A percentile compares a stretch with the other conserved stretches of the same genome.
Conservation (phyloP, 2,888 invertebrate species). For the Eristalinus aeneus region DNA sequence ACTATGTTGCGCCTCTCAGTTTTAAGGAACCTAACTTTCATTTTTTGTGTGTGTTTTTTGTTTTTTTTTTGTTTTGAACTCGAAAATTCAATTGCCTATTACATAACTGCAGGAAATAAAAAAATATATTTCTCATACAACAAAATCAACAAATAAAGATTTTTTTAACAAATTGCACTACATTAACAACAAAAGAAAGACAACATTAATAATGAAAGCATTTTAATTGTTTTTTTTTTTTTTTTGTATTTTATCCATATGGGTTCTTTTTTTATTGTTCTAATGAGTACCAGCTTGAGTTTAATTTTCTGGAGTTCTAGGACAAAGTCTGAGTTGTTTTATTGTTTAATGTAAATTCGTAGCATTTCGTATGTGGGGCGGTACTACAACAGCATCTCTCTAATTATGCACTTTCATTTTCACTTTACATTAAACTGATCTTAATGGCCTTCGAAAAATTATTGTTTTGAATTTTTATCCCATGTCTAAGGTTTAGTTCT, state of each 20-base stretch:
- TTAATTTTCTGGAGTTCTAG: constrained; percentile 71
- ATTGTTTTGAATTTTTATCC: constrained; percentile 60
- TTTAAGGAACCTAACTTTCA: constrained; percentile 30
- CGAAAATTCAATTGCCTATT: background rate
- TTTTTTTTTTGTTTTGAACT: background rate
- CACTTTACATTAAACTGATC: background rate
- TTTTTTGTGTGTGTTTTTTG: background rate
- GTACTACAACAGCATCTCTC: constrained; percentile 56
- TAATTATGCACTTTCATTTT: background rate
- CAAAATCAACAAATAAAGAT: background rate
- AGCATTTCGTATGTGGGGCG: constrained; percentile 64
- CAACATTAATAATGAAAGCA: constrained; percentile 19
- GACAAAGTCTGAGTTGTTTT: constrained; percentile 23
- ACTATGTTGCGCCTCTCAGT: constrained; percentile 4
- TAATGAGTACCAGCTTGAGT: constrained; percentile 76
- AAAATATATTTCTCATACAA: constrained; percentile 16
- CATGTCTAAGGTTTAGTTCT: constrained; percentile 49
- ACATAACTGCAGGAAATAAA: constrained; percentile 2
- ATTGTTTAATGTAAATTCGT: constrained; percentile 57
- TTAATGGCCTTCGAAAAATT: constrained; percentile 47
- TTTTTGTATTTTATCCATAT: constrained; percentile 60
- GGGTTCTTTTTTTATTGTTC: constrained; percentile 50
- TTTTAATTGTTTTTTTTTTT: constrained; percentile 19
- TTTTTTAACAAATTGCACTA: constrained; percentile 38
- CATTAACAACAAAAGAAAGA: background rate